phyloP scores from a whole-genome alignment of 2,113 vertebrate genomes.

The Arvicanthis niloticus region DNA sequence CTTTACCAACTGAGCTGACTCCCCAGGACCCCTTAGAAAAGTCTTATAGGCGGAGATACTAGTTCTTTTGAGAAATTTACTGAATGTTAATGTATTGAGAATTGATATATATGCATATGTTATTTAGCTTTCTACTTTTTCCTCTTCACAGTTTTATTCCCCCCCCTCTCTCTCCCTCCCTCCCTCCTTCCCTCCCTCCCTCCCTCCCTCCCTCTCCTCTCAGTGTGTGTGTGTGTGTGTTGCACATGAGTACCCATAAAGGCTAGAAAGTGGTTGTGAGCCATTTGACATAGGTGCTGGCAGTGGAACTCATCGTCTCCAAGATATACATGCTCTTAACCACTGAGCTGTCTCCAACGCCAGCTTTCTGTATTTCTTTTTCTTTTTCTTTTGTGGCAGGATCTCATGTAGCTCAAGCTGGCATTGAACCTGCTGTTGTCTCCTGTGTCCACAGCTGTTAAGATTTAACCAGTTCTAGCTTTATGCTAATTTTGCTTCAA shows the following conservation, averaged over 20 bases:
- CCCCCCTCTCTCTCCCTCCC: background rate
- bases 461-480: background rate
- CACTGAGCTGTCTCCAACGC: background rate
- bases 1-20: background rate
- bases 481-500: background rate
- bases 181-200: fast-evolving
- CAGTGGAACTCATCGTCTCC: background rate
- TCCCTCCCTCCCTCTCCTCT: background rate
- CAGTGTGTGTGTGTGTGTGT: background rate
- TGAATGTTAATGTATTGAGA: background rate
- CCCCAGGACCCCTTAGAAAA: background rate
- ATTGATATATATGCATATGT: background rate
- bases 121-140: background rate
- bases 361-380: background rate
- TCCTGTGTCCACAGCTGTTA: background rate
- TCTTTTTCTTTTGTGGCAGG: background rate
- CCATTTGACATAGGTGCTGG: background rate
- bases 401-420: background rate
- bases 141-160: background rate
- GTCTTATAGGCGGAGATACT: background rate
- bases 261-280: background rate
- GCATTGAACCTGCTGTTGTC: background rate
- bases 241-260: background rate
- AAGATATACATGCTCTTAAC: background rate
- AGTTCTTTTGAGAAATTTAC: background rate